A percentile compares a stretch with the other conserved stretches of the same genome.
Conservation (phyloP, 1,140 invertebrate species). For the Eurosta solidaginis region DNA sequence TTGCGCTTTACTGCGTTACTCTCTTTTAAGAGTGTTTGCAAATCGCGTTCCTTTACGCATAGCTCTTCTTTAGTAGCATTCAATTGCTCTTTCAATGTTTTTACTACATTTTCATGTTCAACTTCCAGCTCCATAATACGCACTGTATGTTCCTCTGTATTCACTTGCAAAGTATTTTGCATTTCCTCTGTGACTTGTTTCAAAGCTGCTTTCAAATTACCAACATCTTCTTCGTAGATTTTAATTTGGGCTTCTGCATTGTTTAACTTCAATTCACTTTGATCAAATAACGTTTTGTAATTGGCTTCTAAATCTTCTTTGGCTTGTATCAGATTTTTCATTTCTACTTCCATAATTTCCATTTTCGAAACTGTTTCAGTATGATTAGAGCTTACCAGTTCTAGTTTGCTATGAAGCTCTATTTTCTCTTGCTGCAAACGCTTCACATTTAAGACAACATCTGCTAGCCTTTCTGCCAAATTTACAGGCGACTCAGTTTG, state of each 20-base stretch:
- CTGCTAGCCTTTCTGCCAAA: background rate
- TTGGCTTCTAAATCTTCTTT: background rate
- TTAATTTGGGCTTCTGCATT: background rate
- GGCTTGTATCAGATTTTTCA: background rate
- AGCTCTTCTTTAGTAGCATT: background rate
- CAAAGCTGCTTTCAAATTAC: background rate
- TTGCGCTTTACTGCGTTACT: slow-evolving; percentile 8
- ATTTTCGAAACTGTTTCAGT: slow-evolving; percentile 1
- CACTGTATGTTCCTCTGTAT: background rate
- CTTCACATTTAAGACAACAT: background rate
- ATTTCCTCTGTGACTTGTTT: slow-evolving; percentile 6
- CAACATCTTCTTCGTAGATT: background rate
- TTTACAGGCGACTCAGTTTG: background rate
- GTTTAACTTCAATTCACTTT: slow-evolving; percentile 1
- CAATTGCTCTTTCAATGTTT: slow-evolving; percentile 15
- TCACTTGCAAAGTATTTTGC: background rate
- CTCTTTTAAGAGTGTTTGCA: background rate
- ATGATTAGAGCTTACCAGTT: background rate
- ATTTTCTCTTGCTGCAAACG: background rate
- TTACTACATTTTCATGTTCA: background rate
- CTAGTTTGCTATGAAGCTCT: background rate
- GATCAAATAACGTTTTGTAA: background rate
- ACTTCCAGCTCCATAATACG: background rate
- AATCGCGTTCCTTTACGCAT: background rate
- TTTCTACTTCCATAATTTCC: background rate